Evolutionary conservation across 2,888 invertebrate species (phyloP).

Genomic region (Cataglyphis altisquamis): DNA sequence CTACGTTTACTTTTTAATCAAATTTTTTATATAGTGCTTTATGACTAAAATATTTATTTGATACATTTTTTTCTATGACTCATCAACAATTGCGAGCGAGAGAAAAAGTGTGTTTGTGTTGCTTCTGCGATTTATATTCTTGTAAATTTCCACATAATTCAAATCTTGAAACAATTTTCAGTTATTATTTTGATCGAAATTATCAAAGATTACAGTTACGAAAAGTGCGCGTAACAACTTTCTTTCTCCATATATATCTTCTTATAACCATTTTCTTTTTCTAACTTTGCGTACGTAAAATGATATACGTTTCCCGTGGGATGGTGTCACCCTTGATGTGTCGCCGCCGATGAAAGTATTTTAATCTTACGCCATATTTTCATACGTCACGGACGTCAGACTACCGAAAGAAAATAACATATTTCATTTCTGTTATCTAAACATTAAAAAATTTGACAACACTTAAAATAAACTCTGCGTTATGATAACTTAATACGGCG

Average conservation of each 20-base stretch:
- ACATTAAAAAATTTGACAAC: slow-evolving; percentile 22
- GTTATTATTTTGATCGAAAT: background rate
- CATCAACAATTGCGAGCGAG: background rate
- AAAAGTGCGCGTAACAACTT: slow-evolving; percentile 45
- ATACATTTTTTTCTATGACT: background rate
- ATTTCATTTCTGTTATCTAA: background rate
- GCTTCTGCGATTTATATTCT: background rate
- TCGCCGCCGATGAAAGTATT: slow-evolving; percentile 60
- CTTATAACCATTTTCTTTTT: slow-evolving; percentile 14
- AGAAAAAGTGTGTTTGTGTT: background rate
- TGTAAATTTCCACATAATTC: background rate
- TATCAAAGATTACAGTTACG: slow-evolving; percentile 23
- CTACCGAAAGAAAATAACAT: slow-evolving; percentile 11
- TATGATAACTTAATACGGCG: background rate
- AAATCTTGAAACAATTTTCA: background rate
- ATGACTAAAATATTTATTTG: slow-evolving; percentile 10
- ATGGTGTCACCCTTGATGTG: slow-evolving; percentile 55
- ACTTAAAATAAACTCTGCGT: background rate
- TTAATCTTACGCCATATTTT: slow-evolving; percentile 67
- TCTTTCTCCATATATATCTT: slow-evolving; percentile 8
- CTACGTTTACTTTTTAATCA: background rate
- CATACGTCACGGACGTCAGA: slow-evolving; percentile 40
- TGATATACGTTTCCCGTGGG: slow-evolving; percentile 68
- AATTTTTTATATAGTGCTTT: background rate
- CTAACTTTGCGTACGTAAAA: slow-evolving; percentile 46